These are phyloP conservation scores for Cyaniris semiargus DNA, from an alignment of 2,888 invertebrate genomes.

Conservation along the genomic window DNA sequence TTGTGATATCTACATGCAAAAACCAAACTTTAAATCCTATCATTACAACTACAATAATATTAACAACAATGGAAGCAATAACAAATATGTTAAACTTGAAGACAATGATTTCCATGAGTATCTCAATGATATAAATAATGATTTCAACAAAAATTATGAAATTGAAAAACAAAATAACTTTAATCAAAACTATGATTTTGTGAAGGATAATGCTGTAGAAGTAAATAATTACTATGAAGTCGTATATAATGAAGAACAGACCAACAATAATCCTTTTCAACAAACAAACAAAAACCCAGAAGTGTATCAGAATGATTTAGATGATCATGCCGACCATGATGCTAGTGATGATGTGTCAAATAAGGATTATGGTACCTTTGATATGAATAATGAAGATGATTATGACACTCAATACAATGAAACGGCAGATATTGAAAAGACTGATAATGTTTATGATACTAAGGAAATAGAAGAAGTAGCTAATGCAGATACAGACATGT, in stretches of 20 bases:
- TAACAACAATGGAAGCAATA: constrained; percentile 42
- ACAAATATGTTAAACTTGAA: constrained; percentile 48
- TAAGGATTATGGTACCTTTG: constrained; percentile 40
- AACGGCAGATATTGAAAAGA: constrained; percentile 33
- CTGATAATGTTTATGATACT: constrained; percentile 38
- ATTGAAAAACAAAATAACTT: constrained; percentile 32
- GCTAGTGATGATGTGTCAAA: constrained; percentile 35
- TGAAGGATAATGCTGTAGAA: neutral
- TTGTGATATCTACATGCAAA: constrained; percentile 49
- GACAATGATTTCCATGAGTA: constrained; percentile 45
- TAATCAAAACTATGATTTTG: neutral
- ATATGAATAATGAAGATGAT: constrained; percentile 31
- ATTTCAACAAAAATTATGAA: constrained; percentile 35
- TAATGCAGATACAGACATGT: constrained; percentile 29
- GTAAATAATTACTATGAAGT: neutral
- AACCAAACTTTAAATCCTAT: constrained; percentile 37
- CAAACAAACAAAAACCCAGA: constrained; percentile 38
- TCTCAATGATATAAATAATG: constrained; percentile 36
- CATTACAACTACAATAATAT: constrained; percentile 45
- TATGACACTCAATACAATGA: constrained; percentile 34
- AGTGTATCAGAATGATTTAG: constrained; percentile 13
- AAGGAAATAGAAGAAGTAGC: constrained; percentile 31
- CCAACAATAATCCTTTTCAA: neutral
- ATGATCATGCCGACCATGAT: constrained; percentile 26
- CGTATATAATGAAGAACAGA: neutral